Evolutionary conservation across 2,888 invertebrate genomes (phyloP), one percentile per base, ranked within the genome.

Genomic region (Apotomis betuletana): DNA sequence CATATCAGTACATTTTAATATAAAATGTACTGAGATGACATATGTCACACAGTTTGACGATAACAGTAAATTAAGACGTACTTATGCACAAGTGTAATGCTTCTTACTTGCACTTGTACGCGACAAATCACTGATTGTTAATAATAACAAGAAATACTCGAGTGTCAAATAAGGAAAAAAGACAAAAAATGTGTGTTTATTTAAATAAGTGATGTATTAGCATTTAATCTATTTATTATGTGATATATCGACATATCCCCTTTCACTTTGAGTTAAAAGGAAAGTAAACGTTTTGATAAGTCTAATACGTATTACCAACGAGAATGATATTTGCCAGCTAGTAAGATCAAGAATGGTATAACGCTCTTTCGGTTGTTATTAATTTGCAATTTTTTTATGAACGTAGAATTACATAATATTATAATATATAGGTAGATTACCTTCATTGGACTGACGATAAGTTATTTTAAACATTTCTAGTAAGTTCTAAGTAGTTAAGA

Each of bases 241-340:
- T 72, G 72, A 72, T 72, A 72, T 63, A 68, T 58, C 44, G 58
- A 72, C 72, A 72, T 72, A 72, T 72, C 72, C 61, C 38, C 13
- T 59, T 64, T 65, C 27, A 70, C 36, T 49, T 57, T 67, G 10
- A 57, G 41, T 67, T 58, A 10, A 72, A 63, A 62, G 41, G 61
- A 61, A 65, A 55, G 59, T 41, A 15, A 10, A 10, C 52, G 58
- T 52, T n/a, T 46, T 13, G 38, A 36, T 68, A 46, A 41, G 5
- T 13, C n/a, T 13, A 49, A 2, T 41, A 62, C 27, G 36, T 64
- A 15, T 57, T 55, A 46, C 49, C 15, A 27, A 49, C 10, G 38
- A 49, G 36, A 55, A 65, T 54, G 12, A 15, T 38, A 55, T 67
- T 67, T 69, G 68, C 46, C 55, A 69, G n/a, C 57, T 57, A 15